Conservation (phyloP, 2,888 invertebrate genomes). For the Pachydiplax longipennis region DNA sequence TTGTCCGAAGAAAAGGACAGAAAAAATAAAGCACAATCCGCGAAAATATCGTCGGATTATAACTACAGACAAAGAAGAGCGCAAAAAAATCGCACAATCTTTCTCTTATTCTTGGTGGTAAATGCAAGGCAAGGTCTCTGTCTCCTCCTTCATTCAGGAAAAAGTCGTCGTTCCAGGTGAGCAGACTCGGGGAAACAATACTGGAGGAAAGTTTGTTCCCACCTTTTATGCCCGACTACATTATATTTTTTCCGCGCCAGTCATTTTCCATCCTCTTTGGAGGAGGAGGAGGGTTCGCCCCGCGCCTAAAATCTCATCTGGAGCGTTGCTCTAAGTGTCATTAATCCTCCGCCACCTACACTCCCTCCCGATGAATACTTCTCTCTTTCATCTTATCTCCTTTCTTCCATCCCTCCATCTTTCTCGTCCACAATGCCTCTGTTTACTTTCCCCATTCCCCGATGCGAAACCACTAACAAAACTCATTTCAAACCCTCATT, state of each 20-base stretch:
- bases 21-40: not conserved
- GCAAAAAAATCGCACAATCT: not conserved
- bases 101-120: not conserved
- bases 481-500: slow-evolving; percentile 43
- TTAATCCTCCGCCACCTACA: slow-evolving; percentile 28
- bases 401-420: not conserved
- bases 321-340: slow-evolving; percentile 2
- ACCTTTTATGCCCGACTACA: slow-evolving; percentile 14
- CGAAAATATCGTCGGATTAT: not conserved
- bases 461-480: not conserved
- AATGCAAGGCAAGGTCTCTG: not conserved
- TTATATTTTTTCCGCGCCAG: slow-evolving; percentile 2
- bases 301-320: slow-evolving; percentile 19
- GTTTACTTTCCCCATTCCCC: slow-evolving; percentile 15
- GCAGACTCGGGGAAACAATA: not conserved
- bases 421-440: slow-evolving; percentile 16
- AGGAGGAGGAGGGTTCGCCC: not conserved
- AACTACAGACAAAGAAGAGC: not conserved
- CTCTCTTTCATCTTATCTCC: not conserved
- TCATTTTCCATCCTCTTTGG: not conserved
- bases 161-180: not conserved
- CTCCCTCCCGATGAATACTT: slow-evolving; percentile 7
- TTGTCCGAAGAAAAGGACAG: not conserved
- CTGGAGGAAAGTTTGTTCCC: slow-evolving; percentile 27
- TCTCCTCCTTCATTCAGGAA: not conserved